Base-by-base conservation (phyloP, 2,888 invertebrate species). In the Agonum fuliginosum region DNA sequence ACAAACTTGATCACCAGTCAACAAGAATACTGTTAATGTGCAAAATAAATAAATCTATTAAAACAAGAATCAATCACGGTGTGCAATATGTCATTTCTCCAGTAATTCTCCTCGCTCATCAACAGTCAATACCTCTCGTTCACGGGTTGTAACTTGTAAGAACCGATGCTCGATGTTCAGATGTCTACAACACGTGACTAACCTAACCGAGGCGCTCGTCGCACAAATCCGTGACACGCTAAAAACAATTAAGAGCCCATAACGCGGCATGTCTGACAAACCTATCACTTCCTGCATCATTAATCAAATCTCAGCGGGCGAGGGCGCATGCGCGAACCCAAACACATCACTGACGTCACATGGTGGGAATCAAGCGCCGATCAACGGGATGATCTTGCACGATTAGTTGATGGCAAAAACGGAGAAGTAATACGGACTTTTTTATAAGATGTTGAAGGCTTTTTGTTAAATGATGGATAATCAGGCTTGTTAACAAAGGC, bases 201-300 rank as follows among this genome's bases (percentile, higher is more conserved):
- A 71, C 71, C 6, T 6, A 46, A 46, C 37, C 37, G 37, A 48
- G n/a, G 30, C 30, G 30, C 17, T 62, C 74, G 65, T 62, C 62
- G 43, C 62, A 65, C 62, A 62, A 65, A 67, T 37, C 67, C 75
- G 75, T 48, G 69, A 77, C 70, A 77, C 37, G 70, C 58, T 77
- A 41, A 83, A 83, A 83, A 84, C 84, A 84, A 83, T 84, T 84
- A 84, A 83, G 82, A 79, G 82, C 81, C 79, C 82, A 82, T 82
- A 83, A 83, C 81, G 80, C 82, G 82, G 81, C 81, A 82, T 82
- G 84, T 83, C 83, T 82, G 83, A 84, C 83, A 83, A 83, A 82
- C 83, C 83, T 82, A 83, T 83, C 82, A 84, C 83, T 84, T 85
- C 85, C 84, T 85, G 84, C 81, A 83, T 83, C 84, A 84, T 85